These are phyloP conservation scores for Zapornia atra DNA, from an alignment of 2,113 vertebrate genomes.

Conservation along the genomic window DNA sequence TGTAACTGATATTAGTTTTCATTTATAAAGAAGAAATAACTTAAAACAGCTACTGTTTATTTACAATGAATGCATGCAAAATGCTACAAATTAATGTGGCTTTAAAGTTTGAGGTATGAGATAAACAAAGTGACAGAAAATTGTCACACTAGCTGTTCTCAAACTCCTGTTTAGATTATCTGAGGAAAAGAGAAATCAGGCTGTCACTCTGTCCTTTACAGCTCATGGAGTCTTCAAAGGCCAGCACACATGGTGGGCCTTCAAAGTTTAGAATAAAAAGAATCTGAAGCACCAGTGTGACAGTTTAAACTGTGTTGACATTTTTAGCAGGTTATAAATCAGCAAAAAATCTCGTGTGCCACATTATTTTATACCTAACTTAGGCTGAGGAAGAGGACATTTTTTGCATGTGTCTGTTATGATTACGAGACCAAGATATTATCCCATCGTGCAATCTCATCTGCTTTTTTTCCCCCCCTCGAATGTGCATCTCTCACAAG, in stretches of 20 bases:
- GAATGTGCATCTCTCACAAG: neutral
- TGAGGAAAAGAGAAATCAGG: neutral
- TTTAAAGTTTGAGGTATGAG: neutral
- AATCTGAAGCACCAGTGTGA: neutral
- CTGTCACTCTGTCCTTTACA: neutral
- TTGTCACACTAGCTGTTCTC: neutral
- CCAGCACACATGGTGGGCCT: neutral
- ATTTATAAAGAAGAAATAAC: neutral
- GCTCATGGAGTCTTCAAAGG: neutral
- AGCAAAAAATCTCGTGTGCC: neutral
- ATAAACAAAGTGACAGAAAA: neutral
- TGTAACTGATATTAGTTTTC: neutral
- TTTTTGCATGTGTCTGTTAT: neutral
- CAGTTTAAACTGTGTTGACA: neutral
- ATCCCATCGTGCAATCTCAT: neutral
- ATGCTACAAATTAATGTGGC: neutral
- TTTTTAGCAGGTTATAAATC: neutral
- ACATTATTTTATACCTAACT: neutral
- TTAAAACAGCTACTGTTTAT: neutral
- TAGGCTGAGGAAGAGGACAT: neutral
- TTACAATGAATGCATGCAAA: neutral
- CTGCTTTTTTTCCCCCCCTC: neutral
- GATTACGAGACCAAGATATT: neutral
- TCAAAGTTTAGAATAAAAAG: neutral
- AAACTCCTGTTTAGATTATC: neutral